phyloP scores from a whole-genome alignment of 1,140 invertebrate genomes.

The Zaprionus ornatus region DNA sequence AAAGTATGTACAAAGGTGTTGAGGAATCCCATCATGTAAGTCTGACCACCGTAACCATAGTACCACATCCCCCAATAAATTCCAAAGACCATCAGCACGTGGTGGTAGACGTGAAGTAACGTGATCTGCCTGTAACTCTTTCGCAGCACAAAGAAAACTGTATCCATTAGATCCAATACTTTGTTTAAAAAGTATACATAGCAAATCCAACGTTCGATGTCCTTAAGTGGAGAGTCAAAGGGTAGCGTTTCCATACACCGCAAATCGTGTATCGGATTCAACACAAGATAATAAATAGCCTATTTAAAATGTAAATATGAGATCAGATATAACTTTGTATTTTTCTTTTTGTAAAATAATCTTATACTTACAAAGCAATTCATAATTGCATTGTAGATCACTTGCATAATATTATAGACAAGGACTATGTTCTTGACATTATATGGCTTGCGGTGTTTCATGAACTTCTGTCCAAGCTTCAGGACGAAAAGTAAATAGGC shows the following conservation, averaged over 20 bases:
- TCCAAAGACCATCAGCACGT: constrained; percentile 84
- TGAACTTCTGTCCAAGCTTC: constrained; percentile 6
- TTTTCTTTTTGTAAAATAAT: background rate
- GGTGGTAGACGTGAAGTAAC: constrained; percentile 94
- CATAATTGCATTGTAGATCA: constrained; percentile 3
- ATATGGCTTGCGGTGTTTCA: constrained; percentile 9
- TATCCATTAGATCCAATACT: constrained; percentile 87
- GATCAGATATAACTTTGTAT: background rate
- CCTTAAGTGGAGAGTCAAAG: background rate
- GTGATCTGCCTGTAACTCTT: constrained; percentile 93
- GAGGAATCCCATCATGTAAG: constrained; percentile 87
- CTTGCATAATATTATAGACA: constrained; percentile 12
- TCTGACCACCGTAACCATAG: constrained; percentile 86
- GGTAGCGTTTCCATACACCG: background rate
- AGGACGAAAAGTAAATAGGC: constrained; percentile 7
- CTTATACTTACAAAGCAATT: constrained; percentile 15
- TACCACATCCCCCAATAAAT: background rate
- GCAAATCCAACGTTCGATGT: background rate
- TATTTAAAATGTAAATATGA: background rate
- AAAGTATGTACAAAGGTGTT: constrained; percentile 91
- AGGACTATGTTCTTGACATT: background rate
- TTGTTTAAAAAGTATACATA: constrained; percentile 55
- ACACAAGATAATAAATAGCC: background rate
- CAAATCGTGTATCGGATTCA: background rate
- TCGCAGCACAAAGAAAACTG: constrained; percentile 92